Evolutionary conservation across 1,140 invertebrate genomes (phyloP), one percentile per base, ranked within the genome.

Genomic region (Araneus ventricosus): DNA sequence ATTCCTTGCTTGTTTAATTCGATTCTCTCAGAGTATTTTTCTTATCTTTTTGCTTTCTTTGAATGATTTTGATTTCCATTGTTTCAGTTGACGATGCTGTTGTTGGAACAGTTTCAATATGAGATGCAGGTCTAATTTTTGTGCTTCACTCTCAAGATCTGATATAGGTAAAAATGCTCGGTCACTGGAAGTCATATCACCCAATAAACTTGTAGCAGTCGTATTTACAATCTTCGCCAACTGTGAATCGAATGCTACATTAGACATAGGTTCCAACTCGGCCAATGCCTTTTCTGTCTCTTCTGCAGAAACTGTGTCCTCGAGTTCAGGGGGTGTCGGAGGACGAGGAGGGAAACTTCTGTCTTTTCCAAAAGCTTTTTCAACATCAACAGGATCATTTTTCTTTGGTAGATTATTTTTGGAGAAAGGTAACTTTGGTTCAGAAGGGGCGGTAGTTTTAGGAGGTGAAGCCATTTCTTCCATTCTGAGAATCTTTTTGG

Each of bases 311-410:
- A 88, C 39, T 14, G 86, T 89, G 37, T 93, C 87, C n/a, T 89
- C 92, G 3, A 79, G 86, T 37, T 93, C 92, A 8, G 67, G 86
- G n/a, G 92, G 92, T 52, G 92, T 93, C 30, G 89, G 37, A n/a
- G 92, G 92, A 6, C 92, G 52, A 10, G 92, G 92, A 14, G 89
- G 61, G 79, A 93, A 93, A 10, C 92, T 93, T 41, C 86, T 88
- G 41, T 93, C 92, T 30, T 45, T n/a, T 2, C 92, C 92, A 85
- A 93, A 93, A 17, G 92, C 92, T 63, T 80, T 84, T n/a, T 82
- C 79, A 8, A 93, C 92, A 82, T 93, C 92, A 4, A 93, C 92
- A 61, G 87, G 86, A 27, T 88, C 92, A 89, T 93, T 93, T 39
- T 89, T 93, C 61, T 93, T 93, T 34, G 91, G 67, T 14, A 88